Conservation (phyloP, 2,797 vertebrate genomes). For the Apogon talboti region DNA sequence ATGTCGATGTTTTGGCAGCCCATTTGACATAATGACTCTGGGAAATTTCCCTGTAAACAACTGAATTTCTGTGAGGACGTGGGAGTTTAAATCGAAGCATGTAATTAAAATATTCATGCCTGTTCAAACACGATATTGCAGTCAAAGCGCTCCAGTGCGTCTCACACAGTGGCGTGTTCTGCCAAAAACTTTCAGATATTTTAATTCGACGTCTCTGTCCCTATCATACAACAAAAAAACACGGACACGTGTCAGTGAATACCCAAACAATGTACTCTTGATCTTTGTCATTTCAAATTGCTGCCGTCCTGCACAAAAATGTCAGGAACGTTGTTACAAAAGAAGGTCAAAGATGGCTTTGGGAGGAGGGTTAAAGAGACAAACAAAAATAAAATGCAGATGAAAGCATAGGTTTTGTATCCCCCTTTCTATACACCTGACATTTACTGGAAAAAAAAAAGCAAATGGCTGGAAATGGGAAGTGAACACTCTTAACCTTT, state of each 20-base stretch:
- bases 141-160: slow-evolving; percentile 23
- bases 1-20: slow-evolving; percentile 36
- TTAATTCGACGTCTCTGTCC: slow-evolving; percentile 27
- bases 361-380: slow-evolving; percentile 54
- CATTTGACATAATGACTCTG: slow-evolving; percentile 31
- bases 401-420: slow-evolving; percentile 42
- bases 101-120: slow-evolving; percentile 63
- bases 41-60: slow-evolving; percentile 51
- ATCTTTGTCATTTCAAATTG: slow-evolving; percentile 56
- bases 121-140: slow-evolving; percentile 55
- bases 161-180: slow-evolving; percentile 31
- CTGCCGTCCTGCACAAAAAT: slow-evolving; percentile 57
- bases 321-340: slow-evolving; percentile 54
- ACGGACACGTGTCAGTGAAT: slow-evolving; percentile 57
- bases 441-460: slow-evolving; percentile 52
- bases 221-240: slow-evolving; percentile 47
- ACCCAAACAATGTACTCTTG: slow-evolving; percentile 48
- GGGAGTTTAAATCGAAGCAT: slow-evolving; percentile 45
- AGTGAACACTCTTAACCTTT: slow-evolving; percentile 31
- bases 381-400: slow-evolving; percentile 38
- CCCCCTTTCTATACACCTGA: slow-evolving; percentile 42
- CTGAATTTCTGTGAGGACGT: slow-evolving; percentile 25
- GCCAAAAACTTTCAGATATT: slow-evolving; percentile 48
- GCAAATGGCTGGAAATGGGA: slow-evolving; percentile 36
- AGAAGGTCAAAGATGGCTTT: slow-evolving; percentile 36